Percentiles rank a stretch among this genome's conserved stretches.
Conservation (phyloP, 2,113 vertebrate genomes). For the Herpailurus yagouaroundi region DNA sequence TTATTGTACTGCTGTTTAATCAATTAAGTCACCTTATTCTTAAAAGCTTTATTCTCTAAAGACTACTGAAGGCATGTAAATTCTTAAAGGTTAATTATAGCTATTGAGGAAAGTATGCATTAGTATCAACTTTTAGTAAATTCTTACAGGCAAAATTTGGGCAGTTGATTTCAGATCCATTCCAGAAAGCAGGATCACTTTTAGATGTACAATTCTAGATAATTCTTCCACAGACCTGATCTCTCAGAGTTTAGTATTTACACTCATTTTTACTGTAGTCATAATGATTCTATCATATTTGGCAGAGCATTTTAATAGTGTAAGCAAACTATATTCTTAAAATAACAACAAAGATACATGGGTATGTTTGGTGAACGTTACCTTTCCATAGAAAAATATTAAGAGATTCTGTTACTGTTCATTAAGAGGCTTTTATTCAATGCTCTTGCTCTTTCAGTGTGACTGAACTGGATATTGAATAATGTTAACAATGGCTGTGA, state of each 20-base stretch:
- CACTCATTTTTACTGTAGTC: background rate
- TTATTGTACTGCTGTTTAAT: slow-evolving; percentile 3
- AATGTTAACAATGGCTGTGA: background rate
- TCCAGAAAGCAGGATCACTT: background rate
- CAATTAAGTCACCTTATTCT: background rate
- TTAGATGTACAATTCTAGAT: background rate
- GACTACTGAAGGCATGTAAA: background rate
- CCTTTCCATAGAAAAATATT: slow-evolving; percentile 6
- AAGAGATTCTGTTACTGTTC: background rate
- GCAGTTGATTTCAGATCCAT: background rate
- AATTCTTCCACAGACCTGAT: background rate
- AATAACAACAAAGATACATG: background rate
- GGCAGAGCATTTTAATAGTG: background rate
- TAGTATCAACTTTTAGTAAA: background rate
- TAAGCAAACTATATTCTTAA: slow-evolving; percentile 8
- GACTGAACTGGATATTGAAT: background rate
- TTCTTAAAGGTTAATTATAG: background rate
- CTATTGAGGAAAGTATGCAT: background rate
- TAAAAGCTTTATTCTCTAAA: slow-evolving; percentile 39
- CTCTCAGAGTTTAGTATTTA: background rate
- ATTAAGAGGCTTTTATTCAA: background rate
- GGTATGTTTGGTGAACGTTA: background rate
- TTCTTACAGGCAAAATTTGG: background rate
- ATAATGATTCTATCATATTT: background rate
- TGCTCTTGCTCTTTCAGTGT: background rate